phyloP scores from a whole-genome alignment of 2,113 vertebrate genomes.

The Sylvia atricapilla region DNA sequence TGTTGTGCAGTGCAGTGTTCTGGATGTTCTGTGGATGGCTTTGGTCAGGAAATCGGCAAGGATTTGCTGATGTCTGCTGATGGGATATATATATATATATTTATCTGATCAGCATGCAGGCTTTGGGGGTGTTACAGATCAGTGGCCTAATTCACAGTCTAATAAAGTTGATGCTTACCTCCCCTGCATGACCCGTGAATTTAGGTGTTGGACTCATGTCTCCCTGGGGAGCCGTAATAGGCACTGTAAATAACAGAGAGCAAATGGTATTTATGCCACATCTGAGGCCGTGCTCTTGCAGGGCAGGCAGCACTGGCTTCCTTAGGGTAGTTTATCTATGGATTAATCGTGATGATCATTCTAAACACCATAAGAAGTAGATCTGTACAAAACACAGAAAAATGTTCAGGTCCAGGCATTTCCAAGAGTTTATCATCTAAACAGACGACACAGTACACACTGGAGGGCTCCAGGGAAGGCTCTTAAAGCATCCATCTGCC shows the following conservation, averaged over 20 bases:
- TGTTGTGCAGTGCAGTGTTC: not conserved
- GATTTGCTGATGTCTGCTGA: not conserved
- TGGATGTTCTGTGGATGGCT: not conserved
- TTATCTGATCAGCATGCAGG: not conserved
- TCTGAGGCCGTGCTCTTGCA: not conserved
- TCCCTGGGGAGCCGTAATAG: not conserved
- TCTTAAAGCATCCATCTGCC: slow-evolving; percentile 13
- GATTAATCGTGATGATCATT: not conserved
- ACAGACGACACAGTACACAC: not conserved
- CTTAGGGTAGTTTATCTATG: slow-evolving; percentile 8
- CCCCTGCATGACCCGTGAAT: not conserved
- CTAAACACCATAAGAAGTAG: not conserved
- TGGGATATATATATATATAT: not conserved
- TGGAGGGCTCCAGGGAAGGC: not conserved
- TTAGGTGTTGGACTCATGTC: not conserved
- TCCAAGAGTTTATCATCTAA: slow-evolving; percentile 32
- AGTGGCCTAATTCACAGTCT: slow-evolving; percentile 20
- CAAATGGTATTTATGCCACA: slow-evolving; percentile 22
- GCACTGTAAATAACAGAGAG: not conserved
- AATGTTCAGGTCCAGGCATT: not conserved
- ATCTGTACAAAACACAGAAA: slow-evolving; percentile 15
- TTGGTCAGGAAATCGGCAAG: not conserved
- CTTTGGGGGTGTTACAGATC: not conserved
- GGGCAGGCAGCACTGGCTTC: not conserved
- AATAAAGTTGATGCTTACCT: not conserved